Percentiles rank a stretch among this genome's conserved stretches.
phyloP scores from a whole-genome alignment of 1,140 invertebrate genomes.

The Aricia agestis region DNA sequence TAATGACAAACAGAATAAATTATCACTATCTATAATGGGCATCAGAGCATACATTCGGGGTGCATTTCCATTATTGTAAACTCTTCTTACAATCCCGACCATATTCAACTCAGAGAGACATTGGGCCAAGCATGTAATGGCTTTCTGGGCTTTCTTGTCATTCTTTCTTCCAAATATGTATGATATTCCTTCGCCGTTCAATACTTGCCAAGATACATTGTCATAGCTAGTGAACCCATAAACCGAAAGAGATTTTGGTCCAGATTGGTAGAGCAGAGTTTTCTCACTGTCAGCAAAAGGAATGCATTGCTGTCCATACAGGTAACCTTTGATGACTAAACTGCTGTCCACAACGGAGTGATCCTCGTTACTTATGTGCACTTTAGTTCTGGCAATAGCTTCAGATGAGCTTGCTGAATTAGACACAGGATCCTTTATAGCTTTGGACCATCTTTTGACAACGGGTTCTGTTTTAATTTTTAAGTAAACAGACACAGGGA shows the following conservation, averaged over 20 bases:
- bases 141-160: constrained; percentile 61
- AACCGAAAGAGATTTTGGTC: constrained; percentile 54
- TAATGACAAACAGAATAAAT: constrained; percentile 64
- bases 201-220: constrained; percentile 62
- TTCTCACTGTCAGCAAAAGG: constrained; percentile 60
- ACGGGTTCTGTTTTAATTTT: constrained; percentile 60
- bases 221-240: constrained; percentile 65
- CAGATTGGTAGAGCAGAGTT: constrained; percentile 62
- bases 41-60: constrained; percentile 68
- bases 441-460: constrained; percentile 52
- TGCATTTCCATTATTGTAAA: constrained; percentile 62
- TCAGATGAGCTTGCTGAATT: constrained; percentile 43
- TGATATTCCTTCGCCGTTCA: constrained; percentile 62
- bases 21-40: constrained; percentile 61
- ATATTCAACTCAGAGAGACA: constrained; percentile 56
- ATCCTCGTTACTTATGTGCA: constrained; percentile 56
- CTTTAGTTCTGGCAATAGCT: constrained; percentile 43
- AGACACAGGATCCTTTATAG: constrained; percentile 54
- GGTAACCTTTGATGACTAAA: constrained; percentile 54
- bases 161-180: constrained; percentile 65
- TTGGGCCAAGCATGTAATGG: constrained; percentile 57
- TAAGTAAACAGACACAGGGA: constrained; percentile 64
- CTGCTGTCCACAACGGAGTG: constrained; percentile 38
- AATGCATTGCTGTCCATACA: constrained; percentile 63
- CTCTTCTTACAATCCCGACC: constrained; percentile 62